Conservation (phyloP, 2,888 invertebrate species). For the Eurois occulta region DNA sequence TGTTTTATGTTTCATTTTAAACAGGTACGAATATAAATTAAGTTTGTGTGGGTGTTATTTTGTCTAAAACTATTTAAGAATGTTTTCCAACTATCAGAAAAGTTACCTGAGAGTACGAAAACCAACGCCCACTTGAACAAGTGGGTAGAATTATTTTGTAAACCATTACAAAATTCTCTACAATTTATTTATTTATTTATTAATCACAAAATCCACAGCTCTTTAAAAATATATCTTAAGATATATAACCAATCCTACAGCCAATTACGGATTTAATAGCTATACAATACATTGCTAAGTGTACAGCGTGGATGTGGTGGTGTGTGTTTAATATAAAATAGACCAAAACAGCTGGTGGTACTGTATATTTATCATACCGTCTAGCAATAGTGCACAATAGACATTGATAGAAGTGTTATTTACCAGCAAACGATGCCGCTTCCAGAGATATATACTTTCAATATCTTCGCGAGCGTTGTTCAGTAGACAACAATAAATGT, state of each 20-base stretch:
- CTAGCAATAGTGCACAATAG: constrained; percentile 11
- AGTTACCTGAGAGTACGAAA: background rate
- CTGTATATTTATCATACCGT: constrained; percentile 6
- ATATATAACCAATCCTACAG: too few relatives aligned
- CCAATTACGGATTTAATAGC: too few relatives aligned
- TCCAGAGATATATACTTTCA: constrained; percentile 41
- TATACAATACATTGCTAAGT: too few relatives aligned
- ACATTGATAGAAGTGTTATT: constrained; percentile 22
- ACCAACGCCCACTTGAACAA: background rate
- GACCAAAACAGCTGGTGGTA: background rate
- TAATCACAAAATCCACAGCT: too few relatives aligned
- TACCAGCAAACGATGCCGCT: constrained; percentile 23
- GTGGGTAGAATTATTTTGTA: background rate
- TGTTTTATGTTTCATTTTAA: constrained; percentile 6
- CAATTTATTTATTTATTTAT: too few relatives aligned
- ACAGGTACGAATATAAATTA: background rate
- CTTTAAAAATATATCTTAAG: too few relatives aligned
- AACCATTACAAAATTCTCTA: background rate
- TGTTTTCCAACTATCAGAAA: background rate
- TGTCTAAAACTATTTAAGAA: background rate
- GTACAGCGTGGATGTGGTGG: too few relatives aligned
- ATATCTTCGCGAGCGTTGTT: constrained; percentile 18
- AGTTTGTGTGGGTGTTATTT: background rate
- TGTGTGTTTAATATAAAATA: background rate
- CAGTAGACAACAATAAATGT: constrained; percentile 38